A percentile compares a stretch with the other conserved stretches of the same genome.
These are phyloP conservation scores for Protomyctophum bolini DNA, from an alignment of 2,113 vertebrate genomes.

Conservation along the genomic window DNA sequence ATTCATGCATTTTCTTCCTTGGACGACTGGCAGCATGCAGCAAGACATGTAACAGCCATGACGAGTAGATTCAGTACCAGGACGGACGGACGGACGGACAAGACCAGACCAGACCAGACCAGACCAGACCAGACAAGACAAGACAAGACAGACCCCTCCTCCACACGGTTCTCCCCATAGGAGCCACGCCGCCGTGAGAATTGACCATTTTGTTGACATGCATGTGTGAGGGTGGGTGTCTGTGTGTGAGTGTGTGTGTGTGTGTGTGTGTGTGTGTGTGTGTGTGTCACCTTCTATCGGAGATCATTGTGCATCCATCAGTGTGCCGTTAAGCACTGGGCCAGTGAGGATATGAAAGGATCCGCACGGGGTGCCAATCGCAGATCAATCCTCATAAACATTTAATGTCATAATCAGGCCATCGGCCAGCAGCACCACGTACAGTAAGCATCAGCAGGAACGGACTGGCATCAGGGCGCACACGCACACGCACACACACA, in stretches of 20 bases:
- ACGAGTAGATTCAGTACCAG: no score
- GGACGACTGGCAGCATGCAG: no score
- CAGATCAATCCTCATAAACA: slow-evolving; percentile 79
- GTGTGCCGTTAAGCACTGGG: slow-evolving; percentile 66
- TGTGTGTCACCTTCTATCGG: slow-evolving; percentile 52
- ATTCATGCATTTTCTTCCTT: no score
- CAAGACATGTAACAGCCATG: no score
- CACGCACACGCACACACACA: slow-evolving; percentile 11
- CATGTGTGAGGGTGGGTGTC: slow-evolving; percentile 1
- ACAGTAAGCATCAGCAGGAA: slow-evolving; percentile 57
- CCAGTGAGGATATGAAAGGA: slow-evolving; percentile 69
- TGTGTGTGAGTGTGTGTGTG: slow-evolving; percentile 4
- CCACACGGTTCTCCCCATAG: no score
- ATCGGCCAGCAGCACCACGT: slow-evolving; percentile 37
- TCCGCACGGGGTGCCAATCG: slow-evolving; percentile 61
- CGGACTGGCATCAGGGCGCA: slow-evolving; percentile 2
- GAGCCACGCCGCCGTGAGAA: no score
- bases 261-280: slow-evolving; percentile 12
- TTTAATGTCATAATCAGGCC: slow-evolving; percentile 77
- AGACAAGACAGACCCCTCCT: no score
- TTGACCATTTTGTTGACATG: no score
- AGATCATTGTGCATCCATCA: slow-evolving; percentile 77
- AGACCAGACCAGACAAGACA: no score
- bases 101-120: no score
- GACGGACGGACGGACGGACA: no score